Base-by-base conservation (phyloP, 2,888 invertebrate species). In the Lepidochitona cinerea region DNA sequence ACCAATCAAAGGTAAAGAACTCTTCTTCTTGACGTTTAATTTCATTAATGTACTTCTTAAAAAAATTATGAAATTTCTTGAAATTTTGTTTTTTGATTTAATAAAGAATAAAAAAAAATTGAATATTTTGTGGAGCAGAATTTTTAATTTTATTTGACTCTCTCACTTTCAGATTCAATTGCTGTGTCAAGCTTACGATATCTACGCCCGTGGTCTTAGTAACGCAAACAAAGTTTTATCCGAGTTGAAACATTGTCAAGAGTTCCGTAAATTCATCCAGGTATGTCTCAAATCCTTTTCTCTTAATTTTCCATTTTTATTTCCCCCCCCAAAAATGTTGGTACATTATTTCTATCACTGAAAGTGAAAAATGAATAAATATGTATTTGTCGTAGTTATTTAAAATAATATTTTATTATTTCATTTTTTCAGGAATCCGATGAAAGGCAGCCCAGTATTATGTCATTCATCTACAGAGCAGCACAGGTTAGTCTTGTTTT, bases 181-280 rank as follows among this genome's bases (percentile, higher is more conserved):
- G 84, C 71, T 88, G 59, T 84, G 85, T 67, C 87, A 88, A 68
- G 86, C 86, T 7, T 89, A 89, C 71, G 86, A 87, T 65, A 76
- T 82, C 26, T 89, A 89, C 71, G 86, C 87, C n/a, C 79, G 78
- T 37, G 89, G 89, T 32, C 76, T 89, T n/a, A 76, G 79, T 9
- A 79, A 81, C 2, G 86, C 89, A 54, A 84, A 84, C 71, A 75
- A 79, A 5, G 71, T 85, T 12, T 70, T 87, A 35, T 76, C 80
- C 9, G 85, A 86, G 14, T 78, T 87, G 12, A 76, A 82, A 41
- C 79, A 78, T 69, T 79, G 80, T 68, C 73, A 79, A 64, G 87
- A 88, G 67, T 88, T 88, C 73, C 79, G 83, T 69, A 82, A 81
- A 73, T 88, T 88, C 76, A 73, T 87, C 35, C 81, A 81, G 74